A percentile compares a stretch with the other conserved stretches of the same genome.
These are phyloP conservation scores for Apteryx mantelli DNA, from an alignment of 2,113 vertebrate species.

Conservation along the genomic window DNA sequence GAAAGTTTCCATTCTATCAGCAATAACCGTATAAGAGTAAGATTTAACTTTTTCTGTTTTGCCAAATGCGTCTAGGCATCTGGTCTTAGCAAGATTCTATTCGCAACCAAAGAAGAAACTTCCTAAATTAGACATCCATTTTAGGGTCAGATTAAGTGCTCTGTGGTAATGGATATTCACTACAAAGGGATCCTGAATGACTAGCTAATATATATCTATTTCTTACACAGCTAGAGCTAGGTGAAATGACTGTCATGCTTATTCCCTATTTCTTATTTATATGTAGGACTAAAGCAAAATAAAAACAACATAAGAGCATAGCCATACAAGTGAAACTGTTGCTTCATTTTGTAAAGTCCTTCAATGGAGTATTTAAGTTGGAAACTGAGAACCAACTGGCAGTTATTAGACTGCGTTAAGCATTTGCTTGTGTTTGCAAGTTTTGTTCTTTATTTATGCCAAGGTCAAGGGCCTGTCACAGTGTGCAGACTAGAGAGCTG, in stretches of 20 bases:
- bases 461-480: fast-evolving
- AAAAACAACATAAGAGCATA: background rate
- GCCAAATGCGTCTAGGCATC: background rate
- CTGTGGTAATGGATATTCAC: background rate
- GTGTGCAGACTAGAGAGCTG: background rate
- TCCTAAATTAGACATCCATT: background rate
- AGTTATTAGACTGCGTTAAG: background rate
- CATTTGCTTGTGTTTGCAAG: background rate
- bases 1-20: background rate
- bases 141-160: background rate
- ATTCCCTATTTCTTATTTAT: background rate
- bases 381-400: background rate
- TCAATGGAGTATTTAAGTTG: background rate
- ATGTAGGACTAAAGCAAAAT: background rate
- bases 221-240: background rate
- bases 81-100: background rate
- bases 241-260: background rate
- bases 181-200: background rate
- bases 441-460: background rate
- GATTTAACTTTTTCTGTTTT: background rate
- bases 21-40: background rate
- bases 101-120: background rate
- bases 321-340: background rate
- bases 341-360: background rate
- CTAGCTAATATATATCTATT: background rate